Conservation (phyloP, 2,113 vertebrate genomes). For the Myotis davidii region DNA sequence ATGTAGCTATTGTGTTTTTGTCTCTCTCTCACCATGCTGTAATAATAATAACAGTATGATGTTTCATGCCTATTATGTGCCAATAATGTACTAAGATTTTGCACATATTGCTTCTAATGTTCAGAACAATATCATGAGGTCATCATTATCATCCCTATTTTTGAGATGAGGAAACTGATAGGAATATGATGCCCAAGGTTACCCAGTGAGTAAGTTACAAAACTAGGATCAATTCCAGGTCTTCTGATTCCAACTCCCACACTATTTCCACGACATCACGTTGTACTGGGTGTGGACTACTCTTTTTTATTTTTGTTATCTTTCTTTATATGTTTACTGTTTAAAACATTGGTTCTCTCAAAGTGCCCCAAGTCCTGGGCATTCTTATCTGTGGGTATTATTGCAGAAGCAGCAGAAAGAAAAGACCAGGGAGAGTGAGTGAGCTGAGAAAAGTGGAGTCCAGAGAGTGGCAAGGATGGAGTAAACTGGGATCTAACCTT, state of each 20-base stretch:
- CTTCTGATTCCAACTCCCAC: background rate
- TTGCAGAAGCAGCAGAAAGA: background rate
- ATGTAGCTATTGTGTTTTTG: background rate
- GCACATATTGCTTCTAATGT: slow-evolving; percentile 22
- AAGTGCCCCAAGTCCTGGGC: background rate
- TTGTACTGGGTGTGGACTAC: background rate
- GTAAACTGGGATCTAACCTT: background rate
- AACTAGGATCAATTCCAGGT: background rate
- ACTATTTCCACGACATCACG: background rate
- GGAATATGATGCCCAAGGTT: background rate
- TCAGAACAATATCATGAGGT: slow-evolving; percentile 12
- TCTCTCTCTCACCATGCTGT: background rate
- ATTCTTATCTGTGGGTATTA: background rate
- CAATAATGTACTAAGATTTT: slow-evolving; percentile 54
- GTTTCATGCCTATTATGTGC: slow-evolving; percentile 34
- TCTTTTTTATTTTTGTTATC: background rate
- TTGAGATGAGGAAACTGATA: slow-evolving; percentile 48
- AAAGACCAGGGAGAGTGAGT: background rate
- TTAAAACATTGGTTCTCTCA: background rate
- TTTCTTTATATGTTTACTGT: slow-evolving; percentile 35
- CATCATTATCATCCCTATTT: slow-evolving; percentile 40
- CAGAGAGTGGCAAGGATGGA: background rate
- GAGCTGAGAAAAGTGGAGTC: background rate
- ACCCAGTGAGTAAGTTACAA: background rate
- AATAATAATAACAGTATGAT: slow-evolving; percentile 44